A percentile compares a stretch with the other conserved stretches of the same genome.
These are phyloP conservation scores for Trichonephila clavipes DNA, from an alignment of 1,140 invertebrate genomes.

Conservation along the genomic window DNA sequence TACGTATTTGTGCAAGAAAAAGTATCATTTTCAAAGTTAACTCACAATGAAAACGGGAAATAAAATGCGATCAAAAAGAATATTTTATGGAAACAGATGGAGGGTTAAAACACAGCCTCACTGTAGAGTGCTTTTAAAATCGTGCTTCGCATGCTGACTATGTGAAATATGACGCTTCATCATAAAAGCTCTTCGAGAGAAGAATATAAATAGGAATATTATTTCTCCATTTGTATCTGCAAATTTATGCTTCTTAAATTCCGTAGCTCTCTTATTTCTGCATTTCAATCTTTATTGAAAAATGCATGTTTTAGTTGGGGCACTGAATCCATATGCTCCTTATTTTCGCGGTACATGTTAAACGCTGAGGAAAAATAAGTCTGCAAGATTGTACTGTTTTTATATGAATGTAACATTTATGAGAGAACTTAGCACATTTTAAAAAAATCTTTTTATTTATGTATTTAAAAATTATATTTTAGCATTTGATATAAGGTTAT, in stretches of 20 bases:
- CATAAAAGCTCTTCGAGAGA: conserved; percentile 39
- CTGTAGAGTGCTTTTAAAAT: conserved; percentile 17
- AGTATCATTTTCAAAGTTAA: conserved; percentile 5
- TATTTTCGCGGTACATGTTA: too few relatives aligned
- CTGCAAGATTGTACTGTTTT: too few relatives aligned
- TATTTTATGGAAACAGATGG: conserved; percentile 31
- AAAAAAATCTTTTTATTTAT: too few relatives aligned
- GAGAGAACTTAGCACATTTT: too few relatives aligned
- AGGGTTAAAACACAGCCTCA: conserved; percentile 14
- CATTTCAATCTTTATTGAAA: background rate
- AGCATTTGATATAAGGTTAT: too few relatives aligned
- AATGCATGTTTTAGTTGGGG: too few relatives aligned
- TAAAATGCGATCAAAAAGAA: background rate
- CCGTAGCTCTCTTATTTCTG: background rate
- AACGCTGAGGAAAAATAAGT: too few relatives aligned
- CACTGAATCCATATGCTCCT: too few relatives aligned
- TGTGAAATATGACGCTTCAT: conserved; percentile 50
- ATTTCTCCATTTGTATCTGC: conserved; percentile 62
- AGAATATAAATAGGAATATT: conserved; percentile 70
- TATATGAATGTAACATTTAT: too few relatives aligned
- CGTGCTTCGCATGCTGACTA: conserved; percentile 13
- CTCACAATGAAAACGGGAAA: background rate
- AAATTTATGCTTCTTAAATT: conserved; percentile 45
- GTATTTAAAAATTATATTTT: too few relatives aligned
- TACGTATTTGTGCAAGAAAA: background rate